phyloP scores from a whole-genome alignment of 2,113 vertebrate genomes.

The Malurus melanocephalus region DNA sequence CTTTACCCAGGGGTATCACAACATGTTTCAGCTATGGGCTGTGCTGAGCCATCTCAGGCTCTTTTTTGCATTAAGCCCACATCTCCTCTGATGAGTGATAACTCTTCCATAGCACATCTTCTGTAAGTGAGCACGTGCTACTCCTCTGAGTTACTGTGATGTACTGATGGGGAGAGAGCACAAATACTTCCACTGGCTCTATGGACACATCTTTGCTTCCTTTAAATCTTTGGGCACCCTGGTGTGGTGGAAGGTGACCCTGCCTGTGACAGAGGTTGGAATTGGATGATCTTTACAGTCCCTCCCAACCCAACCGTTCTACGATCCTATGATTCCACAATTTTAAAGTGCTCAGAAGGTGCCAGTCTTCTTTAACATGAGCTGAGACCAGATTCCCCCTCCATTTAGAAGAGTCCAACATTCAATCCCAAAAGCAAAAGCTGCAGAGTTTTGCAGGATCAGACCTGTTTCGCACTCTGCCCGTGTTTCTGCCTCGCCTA shows the following conservation, averaged over 20 bases:
- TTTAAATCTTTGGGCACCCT: not conserved
- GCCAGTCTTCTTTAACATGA: not conserved
- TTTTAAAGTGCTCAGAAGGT: not conserved
- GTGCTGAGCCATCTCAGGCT: not conserved
- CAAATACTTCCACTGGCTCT: not conserved
- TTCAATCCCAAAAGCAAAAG: not conserved
- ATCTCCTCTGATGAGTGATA: not conserved
- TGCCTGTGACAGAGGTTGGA: not conserved
- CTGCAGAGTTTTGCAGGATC: not conserved
- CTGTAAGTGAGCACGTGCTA: not conserved
- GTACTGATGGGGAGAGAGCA: not conserved
- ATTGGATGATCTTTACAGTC: not conserved
- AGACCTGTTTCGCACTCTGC: not conserved
- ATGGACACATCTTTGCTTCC: not conserved
- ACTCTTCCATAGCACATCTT: not conserved
- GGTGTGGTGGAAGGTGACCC: not conserved
- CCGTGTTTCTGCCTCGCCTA: not conserved
- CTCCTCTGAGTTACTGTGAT: not conserved
- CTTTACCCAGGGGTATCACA: slow-evolving; percentile 34
- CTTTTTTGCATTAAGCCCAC: not conserved
- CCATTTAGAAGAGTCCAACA: not conserved
- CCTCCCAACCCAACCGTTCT: not conserved
- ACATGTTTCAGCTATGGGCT: not conserved
- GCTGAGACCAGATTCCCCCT: not conserved
- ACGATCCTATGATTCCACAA: not conserved